phyloP scores from a whole-genome alignment of 2,888 invertebrate species.

The Thymelicus sylvestris region DNA sequence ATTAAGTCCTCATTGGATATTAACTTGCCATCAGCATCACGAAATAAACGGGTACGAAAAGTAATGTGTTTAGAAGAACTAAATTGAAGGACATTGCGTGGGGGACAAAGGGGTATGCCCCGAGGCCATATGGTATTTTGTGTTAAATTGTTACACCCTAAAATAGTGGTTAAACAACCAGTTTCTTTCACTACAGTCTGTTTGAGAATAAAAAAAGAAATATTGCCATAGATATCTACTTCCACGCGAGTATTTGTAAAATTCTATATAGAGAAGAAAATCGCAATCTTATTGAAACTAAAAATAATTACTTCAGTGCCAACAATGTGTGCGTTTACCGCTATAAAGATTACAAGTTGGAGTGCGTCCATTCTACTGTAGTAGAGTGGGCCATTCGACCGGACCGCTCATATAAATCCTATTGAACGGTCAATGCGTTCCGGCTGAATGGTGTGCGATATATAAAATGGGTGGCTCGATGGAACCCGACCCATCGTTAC shows the following conservation, averaged over 20 bases:
- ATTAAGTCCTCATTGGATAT: too few relatives aligned
- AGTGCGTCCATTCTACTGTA: slow-evolving; percentile 1
- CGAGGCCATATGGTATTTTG: too few relatives aligned
- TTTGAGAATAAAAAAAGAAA: too few relatives aligned
- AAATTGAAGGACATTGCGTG: too few relatives aligned
- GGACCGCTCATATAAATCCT: slow-evolving; percentile 28
- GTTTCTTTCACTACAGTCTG: too few relatives aligned
- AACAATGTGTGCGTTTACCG: not conserved
- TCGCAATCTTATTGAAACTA: not conserved
- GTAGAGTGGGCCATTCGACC: slow-evolving; percentile 16
- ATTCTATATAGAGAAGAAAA: not conserved
- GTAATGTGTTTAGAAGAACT: too few relatives aligned
- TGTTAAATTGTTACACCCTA: too few relatives aligned
- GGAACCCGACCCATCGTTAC: not conserved
- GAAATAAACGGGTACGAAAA: too few relatives aligned
- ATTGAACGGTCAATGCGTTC: slow-evolving; percentile 27
- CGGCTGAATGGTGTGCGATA: slow-evolving; percentile 20
- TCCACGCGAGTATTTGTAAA: not conserved
- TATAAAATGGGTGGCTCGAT: slow-evolving; percentile 15
- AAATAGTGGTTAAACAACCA: too few relatives aligned
- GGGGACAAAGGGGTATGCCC: too few relatives aligned
- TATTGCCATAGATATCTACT: too few relatives aligned
- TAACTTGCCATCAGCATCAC: too few relatives aligned
- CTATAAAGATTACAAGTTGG: not conserved
- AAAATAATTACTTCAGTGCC: not conserved